Conservation (phyloP, 2,797 vertebrate genomes). For the Melanotaenia maccullochi region DNA sequence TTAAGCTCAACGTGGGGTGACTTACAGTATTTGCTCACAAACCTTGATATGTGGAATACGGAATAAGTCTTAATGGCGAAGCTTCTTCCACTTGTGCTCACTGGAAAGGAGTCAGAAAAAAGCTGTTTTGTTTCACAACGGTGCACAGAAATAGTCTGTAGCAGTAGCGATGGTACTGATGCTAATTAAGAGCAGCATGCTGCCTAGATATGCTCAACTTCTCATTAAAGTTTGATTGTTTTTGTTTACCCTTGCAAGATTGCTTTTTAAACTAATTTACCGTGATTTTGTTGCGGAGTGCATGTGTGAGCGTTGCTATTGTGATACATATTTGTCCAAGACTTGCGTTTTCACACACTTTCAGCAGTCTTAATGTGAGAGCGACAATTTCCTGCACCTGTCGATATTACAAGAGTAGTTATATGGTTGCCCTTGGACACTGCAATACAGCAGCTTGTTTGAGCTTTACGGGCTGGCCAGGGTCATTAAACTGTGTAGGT, state of each 20-base stretch:
- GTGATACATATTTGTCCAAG: constrained; percentile 17
- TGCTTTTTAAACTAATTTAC: constrained; percentile 6
- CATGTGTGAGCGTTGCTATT: neutral
- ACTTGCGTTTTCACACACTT: constrained; percentile 28
- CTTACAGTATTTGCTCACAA: constrained; percentile 51
- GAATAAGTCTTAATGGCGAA: constrained; percentile 48
- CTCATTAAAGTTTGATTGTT: constrained; percentile 4
- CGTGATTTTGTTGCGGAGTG: neutral
- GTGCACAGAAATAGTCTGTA: constrained; percentile 38
- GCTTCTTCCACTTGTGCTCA: constrained; percentile 28
- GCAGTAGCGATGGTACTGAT: constrained; percentile 25
- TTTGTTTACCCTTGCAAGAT: neutral
- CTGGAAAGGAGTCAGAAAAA: constrained; percentile 36
- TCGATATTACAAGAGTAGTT: constrained; percentile 53
- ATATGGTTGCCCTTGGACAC: constrained; percentile 61
- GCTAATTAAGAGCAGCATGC: constrained; percentile 6
- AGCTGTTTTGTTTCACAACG: constrained; percentile 46
- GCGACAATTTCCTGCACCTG: constrained; percentile 55
- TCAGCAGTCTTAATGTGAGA: constrained; percentile 27
- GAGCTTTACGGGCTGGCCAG: constrained; percentile 62
- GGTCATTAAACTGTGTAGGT: constrained; percentile 70
- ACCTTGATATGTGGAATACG: constrained; percentile 53
- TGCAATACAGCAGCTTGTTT: constrained; percentile 60
- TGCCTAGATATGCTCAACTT: constrained; percentile 2
- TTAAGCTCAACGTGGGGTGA: constrained; percentile 45